Base-by-base conservation (phyloP, 2,113 vertebrate genomes). In the Misgurnus mizolepis region DNA sequence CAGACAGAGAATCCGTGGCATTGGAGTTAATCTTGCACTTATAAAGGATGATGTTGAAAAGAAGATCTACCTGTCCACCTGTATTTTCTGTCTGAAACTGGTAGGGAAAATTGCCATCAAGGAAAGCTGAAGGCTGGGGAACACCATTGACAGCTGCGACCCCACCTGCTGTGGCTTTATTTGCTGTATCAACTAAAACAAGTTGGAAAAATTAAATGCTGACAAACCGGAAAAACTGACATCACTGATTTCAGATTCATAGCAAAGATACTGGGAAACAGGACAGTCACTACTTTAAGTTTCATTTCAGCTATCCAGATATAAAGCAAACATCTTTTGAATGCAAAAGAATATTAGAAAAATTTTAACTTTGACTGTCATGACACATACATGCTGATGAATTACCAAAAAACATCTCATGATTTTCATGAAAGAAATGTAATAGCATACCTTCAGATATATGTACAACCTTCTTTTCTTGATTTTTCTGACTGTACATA, bases 51-150 rank as follows among this genome's bases (percentile, higher is more conserved):
- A 27, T 7, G 10, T 4, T 2, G 18, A 45, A 39, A 34, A 69
- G 17, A 22, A 66, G 17, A 22, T 89, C 67, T 85, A 96, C 95
- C 95, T 96, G 96, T 76, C 94, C 94, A 60, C 93, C 91, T 85
- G 91, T 92, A 85, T 90, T 92, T 84, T 96, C 95, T 14, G 95
- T 91, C 85, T 93, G 95, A 82, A 97, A 95, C 89, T 96, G 95
- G 89, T 95, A 96, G 80, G 96, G 95, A 86, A 95, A 92, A 81
- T 95, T 95, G 78, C 94, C 93, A 84, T 96, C 94, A 17, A 89
- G 87, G 79, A 95, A 95, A 76, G 94, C 91, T 79, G 89, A 83
- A 80, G 93, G 91, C 88, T 95, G 94, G 84, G 94, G 94, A 85
- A 94, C 93, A 60, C 93, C 93, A 78, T 93, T n/a, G 55, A 58